Base-by-base conservation (phyloP, 2,113 vertebrate genomes). In the Urocitellus parryii region DNA sequence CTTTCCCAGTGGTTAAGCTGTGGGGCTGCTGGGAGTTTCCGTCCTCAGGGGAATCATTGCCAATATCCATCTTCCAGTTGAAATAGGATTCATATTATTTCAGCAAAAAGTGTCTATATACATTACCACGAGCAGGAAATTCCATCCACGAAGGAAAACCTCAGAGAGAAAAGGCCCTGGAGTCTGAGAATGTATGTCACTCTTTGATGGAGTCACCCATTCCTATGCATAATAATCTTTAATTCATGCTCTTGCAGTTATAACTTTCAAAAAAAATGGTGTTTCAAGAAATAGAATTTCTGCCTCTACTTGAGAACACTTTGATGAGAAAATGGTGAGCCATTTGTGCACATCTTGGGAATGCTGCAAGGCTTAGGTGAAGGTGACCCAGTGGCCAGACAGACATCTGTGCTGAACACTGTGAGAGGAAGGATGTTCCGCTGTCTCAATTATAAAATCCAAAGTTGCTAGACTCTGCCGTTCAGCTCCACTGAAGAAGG, bases 401-500 rank as follows among this genome's bases (percentile, higher is more conserved):
- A 51, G 16, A 4, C 5, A 5, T 84, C 97, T 96, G 17, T 89
- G 45, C 32, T 67, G 42, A 37, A 91, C 9, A 88, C 34, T 4
- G 48, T 85, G 74, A 68, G 37, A 61, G 37, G 48, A 25, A 88
- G 7, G 32, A 18, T 83, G 39, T 68, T 74, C 0, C 24, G 72
- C 82, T 89, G 3, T 20, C 76, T 86, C 32, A 96, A 76, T 89
- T 90, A 90, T 73, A 74, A 94, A 85, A 73, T 85, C 37, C 18
- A 76, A 8, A 88, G 85, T 63, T 89, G 51, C 53, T 94, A 13
- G 22, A 48, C 42, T 24, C 13, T 12, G 25, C 79, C 5, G 18
- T 95, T 96, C 68, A 89, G 61, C 86, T 95, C 20, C 65, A 42
- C 94, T 93, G 79, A 70, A 88, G 74, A 53, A 91, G 96, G 24